Base-by-base conservation (phyloP, 2,113 vertebrate species). In the Peromyscus maniculatus region DNA sequence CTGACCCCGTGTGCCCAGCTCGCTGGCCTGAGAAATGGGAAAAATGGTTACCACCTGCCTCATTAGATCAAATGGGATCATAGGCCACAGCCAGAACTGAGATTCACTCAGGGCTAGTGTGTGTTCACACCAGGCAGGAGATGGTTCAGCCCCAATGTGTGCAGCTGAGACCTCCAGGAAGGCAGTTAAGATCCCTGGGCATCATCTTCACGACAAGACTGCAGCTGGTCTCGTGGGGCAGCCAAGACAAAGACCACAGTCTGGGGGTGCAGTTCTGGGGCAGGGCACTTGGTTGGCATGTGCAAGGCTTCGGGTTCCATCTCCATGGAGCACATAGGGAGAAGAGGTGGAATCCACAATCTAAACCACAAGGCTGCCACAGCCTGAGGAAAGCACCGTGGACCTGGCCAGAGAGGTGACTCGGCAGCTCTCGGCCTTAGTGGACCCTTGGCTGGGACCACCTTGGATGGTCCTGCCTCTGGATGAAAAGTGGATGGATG, bases 21-120 rank as follows among this genome's bases (percentile, higher is more conserved):
- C n/a, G 5, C 7, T 67, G 12, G 67, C 59, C 43, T 0, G 11
- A 43, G 57, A 24, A 31, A 17, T 75, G 66, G 55, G 64, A 17
- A 26, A 16, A 4, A 15, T 0, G 19, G 21, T 0, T 8, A 17
- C 31, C n/a, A 2, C 66, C 72, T 6, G 0, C 49, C 46, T 43
- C 2, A 0, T 7, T 49, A 74, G 11, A 19, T 7, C 13, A 33
- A 84, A 22, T 19, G 59, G 75, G 59, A 26, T 71, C 28, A 15
- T 7, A 7, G 22, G 82, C 3, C 75, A 36, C 31, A 24, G 89
- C 72, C 5, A 33, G 71, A n/a, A 0, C 7, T 36, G 19, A 19
- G 7, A 3, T 5, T 6, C 2, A 8, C 64, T 7, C 19, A 1
- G 72, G 6, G 15, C 13, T 7, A 1, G 15, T 0, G 0, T 33